These are phyloP conservation scores for Stenolophus ochropezus DNA, from an alignment of 2,888 invertebrate genomes.

Conservation along the genomic window DNA sequence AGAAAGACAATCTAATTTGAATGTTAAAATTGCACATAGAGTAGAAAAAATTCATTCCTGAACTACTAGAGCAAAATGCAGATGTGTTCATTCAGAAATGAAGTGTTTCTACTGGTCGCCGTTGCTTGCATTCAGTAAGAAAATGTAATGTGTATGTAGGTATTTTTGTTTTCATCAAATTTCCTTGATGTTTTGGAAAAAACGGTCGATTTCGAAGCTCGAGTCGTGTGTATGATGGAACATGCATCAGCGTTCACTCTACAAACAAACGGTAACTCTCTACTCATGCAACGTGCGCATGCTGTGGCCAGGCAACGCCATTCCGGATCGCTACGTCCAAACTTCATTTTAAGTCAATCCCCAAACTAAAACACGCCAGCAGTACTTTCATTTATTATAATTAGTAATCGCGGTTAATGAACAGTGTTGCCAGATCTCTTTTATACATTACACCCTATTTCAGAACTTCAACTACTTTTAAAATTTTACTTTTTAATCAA, in stretches of 20 bases:
- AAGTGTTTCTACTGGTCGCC: slow-evolving; percentile 37
- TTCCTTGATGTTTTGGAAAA: background rate
- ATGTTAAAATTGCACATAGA: slow-evolving; percentile 14
- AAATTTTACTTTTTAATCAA: too few species aligned
- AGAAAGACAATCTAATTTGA: slow-evolving; percentile 50
- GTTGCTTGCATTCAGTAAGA: slow-evolving; percentile 48
- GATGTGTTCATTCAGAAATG: slow-evolving; percentile 22
- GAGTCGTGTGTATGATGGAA: slow-evolving; percentile 35
- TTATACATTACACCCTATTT: too few species aligned
- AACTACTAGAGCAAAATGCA: background rate
- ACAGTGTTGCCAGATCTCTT: too few species aligned
- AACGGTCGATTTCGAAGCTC: slow-evolving; percentile 21
- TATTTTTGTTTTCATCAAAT: slow-evolving; percentile 53
- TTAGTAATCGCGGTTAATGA: background rate
- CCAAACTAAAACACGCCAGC: background rate
- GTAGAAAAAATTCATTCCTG: slow-evolving; percentile 30
- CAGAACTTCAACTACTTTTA: too few species aligned
- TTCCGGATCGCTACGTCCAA: background rate
- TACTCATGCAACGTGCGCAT: slow-evolving; percentile 42
- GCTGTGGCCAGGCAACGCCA: background rate
- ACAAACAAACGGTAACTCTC: background rate
- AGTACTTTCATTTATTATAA: background rate
- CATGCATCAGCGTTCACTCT: slow-evolving; percentile 22
- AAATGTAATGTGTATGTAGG: slow-evolving; percentile 50
- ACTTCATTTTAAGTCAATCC: background rate